These are phyloP conservation scores for Holothuria scabra DNA, from an alignment of 53 echinoderm and acorn worm species.

Conservation along the genomic window DNA sequence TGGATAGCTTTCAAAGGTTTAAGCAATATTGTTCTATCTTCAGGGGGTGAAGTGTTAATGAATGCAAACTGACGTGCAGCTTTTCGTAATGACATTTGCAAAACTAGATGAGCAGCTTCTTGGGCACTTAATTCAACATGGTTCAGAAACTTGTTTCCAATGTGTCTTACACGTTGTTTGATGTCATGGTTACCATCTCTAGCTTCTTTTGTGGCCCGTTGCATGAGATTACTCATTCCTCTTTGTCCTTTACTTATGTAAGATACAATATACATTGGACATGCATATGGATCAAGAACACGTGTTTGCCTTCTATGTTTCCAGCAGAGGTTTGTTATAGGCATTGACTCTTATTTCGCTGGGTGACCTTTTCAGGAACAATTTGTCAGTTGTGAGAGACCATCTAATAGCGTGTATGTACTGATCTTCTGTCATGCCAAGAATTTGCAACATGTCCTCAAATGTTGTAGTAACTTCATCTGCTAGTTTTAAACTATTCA, in stretches of 20 bases:
- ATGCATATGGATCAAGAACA: slow-evolving; percentile 64
- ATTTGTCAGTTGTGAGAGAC: slow-evolving; percentile 42
- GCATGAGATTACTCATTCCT: slow-evolving; percentile 58
- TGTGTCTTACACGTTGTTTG: slow-evolving; percentile 37
- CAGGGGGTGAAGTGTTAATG: slow-evolving; percentile 45
- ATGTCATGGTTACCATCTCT: slow-evolving; percentile 22
- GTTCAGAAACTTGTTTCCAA: slow-evolving; percentile 49
- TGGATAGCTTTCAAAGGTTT: slow-evolving; percentile 36
- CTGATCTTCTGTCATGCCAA: slow-evolving; percentile 50
- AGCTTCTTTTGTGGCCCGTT: slow-evolving; percentile 48
- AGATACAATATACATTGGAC: slow-evolving; percentile 59
- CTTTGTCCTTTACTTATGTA: slow-evolving; percentile 66
- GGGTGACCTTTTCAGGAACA: slow-evolving; percentile 57
- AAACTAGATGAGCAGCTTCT: slow-evolving; percentile 51
- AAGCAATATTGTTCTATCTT: slow-evolving; percentile 36
- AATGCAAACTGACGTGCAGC: slow-evolving; percentile 48
- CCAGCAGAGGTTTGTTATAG: slow-evolving; percentile 55
- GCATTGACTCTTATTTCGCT: slow-evolving; percentile 57
- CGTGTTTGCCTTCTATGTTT: slow-evolving; percentile 67
- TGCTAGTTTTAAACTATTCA: slow-evolving; percentile 22
- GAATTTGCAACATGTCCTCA: slow-evolving; percentile 40
- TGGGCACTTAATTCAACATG: slow-evolving; percentile 49
- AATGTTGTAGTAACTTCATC: slow-evolving; percentile 35
- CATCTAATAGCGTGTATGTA: slow-evolving; percentile 49
- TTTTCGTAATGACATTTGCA: slow-evolving; percentile 47